A percentile compares a stretch with the other conserved stretches of the same genome.
Evolutionary conservation across 2,797 vertebrate species (phyloP).

Genomic region (Halcyon smyrnensis): DNA sequence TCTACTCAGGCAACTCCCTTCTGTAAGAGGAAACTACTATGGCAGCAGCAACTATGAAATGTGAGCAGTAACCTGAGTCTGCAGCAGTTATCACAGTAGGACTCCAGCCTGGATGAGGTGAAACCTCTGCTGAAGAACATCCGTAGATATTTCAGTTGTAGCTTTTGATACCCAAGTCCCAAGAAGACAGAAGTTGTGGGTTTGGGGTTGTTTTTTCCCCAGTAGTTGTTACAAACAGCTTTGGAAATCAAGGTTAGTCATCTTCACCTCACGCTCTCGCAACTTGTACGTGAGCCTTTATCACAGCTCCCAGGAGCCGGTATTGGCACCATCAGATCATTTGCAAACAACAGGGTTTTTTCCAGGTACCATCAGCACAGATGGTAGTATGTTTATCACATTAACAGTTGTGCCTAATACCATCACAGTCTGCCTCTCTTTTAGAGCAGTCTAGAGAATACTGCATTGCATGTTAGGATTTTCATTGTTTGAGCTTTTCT

Average conservation of each 20-base stretch:
- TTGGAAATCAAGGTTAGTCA: constrained; percentile 22
- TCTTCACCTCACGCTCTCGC: constrained; percentile 2
- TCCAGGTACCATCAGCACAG: constrained; percentile 72
- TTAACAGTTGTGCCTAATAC: constrained; percentile 69
- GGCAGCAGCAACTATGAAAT: background rate
- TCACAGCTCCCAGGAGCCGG: constrained; percentile 38
- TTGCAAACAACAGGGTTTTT: constrained; percentile 64
- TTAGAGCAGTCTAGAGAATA: constrained; percentile 51
- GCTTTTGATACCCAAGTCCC: background rate
- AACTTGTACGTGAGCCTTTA: background rate
- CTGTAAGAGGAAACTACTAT: background rate
- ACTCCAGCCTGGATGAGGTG: background rate
- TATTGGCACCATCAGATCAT: constrained; percentile 39
- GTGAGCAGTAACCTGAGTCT: background rate
- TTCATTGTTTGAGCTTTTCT: background rate
- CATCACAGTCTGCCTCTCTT: constrained; percentile 50
- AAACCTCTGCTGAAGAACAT: background rate
- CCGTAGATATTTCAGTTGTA: background rate
- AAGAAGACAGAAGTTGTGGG: background rate
- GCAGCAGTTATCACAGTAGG: background rate
- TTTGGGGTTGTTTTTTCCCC: background rate
- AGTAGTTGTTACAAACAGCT: constrained; percentile 15
- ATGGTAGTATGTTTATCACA: constrained; percentile 58
- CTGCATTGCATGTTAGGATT: background rate
- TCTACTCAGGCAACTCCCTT: background rate